These are phyloP conservation scores for Aphelocoma coerulescens DNA, from an alignment of 2,113 vertebrate species.

Conservation along the genomic window DNA sequence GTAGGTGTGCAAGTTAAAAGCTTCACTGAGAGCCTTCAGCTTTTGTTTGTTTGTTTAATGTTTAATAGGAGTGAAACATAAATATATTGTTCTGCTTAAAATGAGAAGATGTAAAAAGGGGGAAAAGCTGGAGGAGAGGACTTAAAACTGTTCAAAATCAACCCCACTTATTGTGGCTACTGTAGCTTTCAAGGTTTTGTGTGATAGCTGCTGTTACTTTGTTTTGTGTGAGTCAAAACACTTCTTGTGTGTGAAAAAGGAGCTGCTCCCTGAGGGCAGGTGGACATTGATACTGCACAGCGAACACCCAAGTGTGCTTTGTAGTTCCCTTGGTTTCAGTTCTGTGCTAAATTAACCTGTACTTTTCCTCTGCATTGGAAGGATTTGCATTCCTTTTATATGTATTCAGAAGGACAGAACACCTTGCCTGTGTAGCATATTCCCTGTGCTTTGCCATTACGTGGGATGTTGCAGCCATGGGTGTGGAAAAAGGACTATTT, in stretches of 20 bases:
- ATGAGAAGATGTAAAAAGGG: neutral
- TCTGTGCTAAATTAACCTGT: constrained; percentile 79
- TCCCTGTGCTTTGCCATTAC: fast-evolving
- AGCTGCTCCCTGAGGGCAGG: neutral
- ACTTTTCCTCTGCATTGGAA: constrained; percentile 80
- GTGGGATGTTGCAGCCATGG: neutral
- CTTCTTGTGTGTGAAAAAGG: fast-evolving
- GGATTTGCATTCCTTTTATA: constrained; percentile 68
- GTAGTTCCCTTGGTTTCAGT: constrained; percentile 74
- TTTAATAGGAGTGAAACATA: neutral
- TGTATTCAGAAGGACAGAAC: constrained; percentile 82
- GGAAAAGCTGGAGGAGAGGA: neutral
- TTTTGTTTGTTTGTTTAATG: neutral
- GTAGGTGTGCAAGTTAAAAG: neutral
- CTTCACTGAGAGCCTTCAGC: neutral
- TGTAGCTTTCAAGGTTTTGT: neutral
- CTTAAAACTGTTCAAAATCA: neutral
- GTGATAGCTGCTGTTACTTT: neutral
- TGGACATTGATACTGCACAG: constrained; percentile 31
- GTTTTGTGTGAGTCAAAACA: neutral
- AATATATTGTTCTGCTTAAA: neutral
- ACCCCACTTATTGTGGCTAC: fast-evolving
- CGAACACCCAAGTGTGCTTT: constrained; percentile 77
- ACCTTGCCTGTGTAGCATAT: neutral
- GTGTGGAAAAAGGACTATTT: neutral